Base-by-base conservation (phyloP, 2,888 invertebrate genomes). In the Sarcophaga carnaria region DNA sequence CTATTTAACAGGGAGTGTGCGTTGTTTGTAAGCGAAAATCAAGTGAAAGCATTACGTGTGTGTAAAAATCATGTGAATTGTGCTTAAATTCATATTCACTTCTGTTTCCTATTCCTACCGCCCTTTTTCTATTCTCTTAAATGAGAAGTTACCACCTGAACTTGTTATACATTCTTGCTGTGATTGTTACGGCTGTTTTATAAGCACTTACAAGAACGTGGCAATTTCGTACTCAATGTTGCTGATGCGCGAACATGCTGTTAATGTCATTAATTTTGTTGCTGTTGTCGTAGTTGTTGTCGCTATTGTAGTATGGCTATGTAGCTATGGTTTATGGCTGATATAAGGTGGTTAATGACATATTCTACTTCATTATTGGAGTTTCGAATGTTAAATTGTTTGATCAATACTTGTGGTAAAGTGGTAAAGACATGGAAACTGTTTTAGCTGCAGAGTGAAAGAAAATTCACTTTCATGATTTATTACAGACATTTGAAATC, bases 211-310 rank as follows among this genome's bases (percentile, higher is more conserved):
- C 49, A 60, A 63, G 22, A 77, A 83, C 59, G 66, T 47, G 72
- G 62, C 22, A 62, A 70, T 49, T 60, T 76, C 71, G 27, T 60
- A 80, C 71, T 85, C 76, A 54, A 49, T 72, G 66, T 66, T 66
- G 66, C 49, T 85, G 84, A 80, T 66, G 84, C 75, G 76, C 80
- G 66, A 80, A 85, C 84, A 85, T 77, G 80, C 71, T 85, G 80
- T 72, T 54, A 66, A 60, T 59, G 69, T 22, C 14, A 49, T 72
- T 81, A 45, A 22, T 22, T 79, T n/a, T 79, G 79, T 54, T 54
- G 54, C 5, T 54, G 10, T 3, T 66, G 4, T n/a, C 20, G 10
- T 12, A 20, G 45, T 70, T 70, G 69, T 8, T 67, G 66, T 37
- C 64, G 59, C 3, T 54, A 4, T 4, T 54, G 54, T 14, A 54